Conservation (phyloP, 2,888 invertebrate genomes). For the Campoletis raptor region DNA sequence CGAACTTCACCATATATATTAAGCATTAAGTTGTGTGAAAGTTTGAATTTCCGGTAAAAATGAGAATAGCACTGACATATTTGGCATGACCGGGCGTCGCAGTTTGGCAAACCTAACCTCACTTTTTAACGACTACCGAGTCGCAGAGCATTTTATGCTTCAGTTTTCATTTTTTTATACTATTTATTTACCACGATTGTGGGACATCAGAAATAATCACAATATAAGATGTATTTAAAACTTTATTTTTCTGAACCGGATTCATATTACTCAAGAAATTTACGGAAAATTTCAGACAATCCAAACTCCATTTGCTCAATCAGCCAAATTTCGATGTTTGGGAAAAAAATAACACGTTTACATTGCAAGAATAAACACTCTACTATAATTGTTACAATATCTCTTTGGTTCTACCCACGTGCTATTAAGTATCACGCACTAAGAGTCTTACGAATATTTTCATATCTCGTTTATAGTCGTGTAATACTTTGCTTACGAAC, state of each 20-base stretch:
- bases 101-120: too few relatives aligned
- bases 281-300: neutral
- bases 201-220: too few relatives aligned
- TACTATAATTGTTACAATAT: slow-evolving; percentile 20
- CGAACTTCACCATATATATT: too few relatives aligned
- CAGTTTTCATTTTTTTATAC: too few relatives aligned
- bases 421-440: slow-evolving; percentile 21
- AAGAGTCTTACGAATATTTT: slow-evolving; percentile 21
- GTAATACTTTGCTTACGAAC: slow-evolving; percentile 39
- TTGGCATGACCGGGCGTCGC: too few relatives aligned
- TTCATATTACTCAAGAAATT: neutral
- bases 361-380: slow-evolving; percentile 11
- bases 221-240: too few relatives aligned
- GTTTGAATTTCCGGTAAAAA: too few relatives aligned
- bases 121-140: too few relatives aligned
- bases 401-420: slow-evolving; percentile 37
- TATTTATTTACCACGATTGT: too few relatives aligned
- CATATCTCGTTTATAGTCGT: slow-evolving; percentile 34
- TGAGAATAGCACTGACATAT: too few relatives aligned
- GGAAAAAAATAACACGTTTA: neutral
- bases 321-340: neutral
- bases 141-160: too few relatives aligned
- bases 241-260: neutral
- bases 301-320: neutral
- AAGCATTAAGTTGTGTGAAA: too few relatives aligned